phyloP scores from a whole-genome alignment of 1,140 invertebrate genomes.

The Periplaneta americana region DNA sequence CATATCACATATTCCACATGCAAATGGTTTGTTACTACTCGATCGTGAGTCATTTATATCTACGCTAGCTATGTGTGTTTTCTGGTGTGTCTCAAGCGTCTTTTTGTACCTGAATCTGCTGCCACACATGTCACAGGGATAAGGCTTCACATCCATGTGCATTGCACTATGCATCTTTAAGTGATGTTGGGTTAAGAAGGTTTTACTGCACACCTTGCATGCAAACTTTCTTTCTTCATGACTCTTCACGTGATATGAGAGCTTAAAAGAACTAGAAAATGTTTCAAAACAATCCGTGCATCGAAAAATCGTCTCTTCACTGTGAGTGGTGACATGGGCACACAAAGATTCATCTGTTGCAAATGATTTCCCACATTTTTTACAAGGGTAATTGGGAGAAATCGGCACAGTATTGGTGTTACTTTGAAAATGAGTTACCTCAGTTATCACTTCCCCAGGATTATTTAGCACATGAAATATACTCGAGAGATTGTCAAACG shows the following conservation, averaged over 20 bases:
- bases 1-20: constrained; percentile 71
- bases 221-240: not conserved
- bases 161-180: constrained; percentile 20
- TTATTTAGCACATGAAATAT: not conserved
- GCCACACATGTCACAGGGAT: constrained; percentile 64
- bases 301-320: not conserved
- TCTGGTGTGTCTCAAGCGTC: constrained; percentile 37
- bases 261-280: not conserved
- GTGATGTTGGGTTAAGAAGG: constrained; percentile 20
- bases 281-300: not conserved
- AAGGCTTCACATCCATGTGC: constrained; percentile 33
- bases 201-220: not conserved
- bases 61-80: constrained; percentile 25
- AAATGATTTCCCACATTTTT: constrained; percentile 47
- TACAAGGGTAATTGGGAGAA: not conserved
- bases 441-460: not conserved
- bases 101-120: constrained; percentile 36
- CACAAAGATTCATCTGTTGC: constrained; percentile 36
- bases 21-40: constrained; percentile 37
- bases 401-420: not conserved
- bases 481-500: not conserved
- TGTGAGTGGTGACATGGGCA: constrained; percentile 41
- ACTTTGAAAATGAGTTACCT: not conserved
- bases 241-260: not conserved
- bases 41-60: not conserved